Percentiles rank a stretch among this genome's conserved stretches.
Evolutionary conservation across 2,797 vertebrate species (phyloP).

Genomic region (Sciurus vulgaris): DNA sequence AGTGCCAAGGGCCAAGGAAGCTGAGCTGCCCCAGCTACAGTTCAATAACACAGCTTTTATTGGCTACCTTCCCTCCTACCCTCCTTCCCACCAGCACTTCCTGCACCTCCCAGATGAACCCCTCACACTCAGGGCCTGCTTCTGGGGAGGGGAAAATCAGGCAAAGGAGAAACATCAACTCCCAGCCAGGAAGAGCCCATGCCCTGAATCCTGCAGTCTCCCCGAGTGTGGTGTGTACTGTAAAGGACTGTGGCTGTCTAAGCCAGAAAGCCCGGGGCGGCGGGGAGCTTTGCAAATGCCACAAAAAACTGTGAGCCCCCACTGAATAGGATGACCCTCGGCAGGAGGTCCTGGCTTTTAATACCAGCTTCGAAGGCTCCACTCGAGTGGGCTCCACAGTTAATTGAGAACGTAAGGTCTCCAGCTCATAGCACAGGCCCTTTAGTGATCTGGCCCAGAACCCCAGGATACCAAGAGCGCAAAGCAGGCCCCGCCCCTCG

Average conservation of each 20-base stretch:
- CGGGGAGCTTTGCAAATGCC: neutral
- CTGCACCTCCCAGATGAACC: neutral
- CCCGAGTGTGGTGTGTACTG: accelerated
- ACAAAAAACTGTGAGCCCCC: neutral
- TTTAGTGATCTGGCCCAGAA: neutral
- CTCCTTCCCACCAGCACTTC: neutral
- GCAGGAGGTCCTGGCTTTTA: neutral
- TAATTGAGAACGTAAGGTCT: neutral
- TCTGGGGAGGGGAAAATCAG: neutral
- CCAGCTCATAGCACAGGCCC: neutral
- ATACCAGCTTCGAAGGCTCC: neutral
- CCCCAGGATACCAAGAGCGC: accelerated
- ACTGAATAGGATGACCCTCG: neutral
- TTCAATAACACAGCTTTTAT: neutral
- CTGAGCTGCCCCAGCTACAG: neutral
- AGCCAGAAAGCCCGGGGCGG: neutral
- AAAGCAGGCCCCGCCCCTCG: slow-evolving; percentile 68
- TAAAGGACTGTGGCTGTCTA: neutral
- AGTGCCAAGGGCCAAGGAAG: no score
- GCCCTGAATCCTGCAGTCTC: neutral
- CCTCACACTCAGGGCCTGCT: neutral
- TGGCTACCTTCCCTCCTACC: neutral
- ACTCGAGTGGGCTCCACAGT: neutral
- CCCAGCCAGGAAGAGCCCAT: neutral
- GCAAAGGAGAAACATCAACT: neutral